Evolutionary conservation across 2,113 vertebrate species (phyloP).

Genomic region (Sturnus vulgaris): DNA sequence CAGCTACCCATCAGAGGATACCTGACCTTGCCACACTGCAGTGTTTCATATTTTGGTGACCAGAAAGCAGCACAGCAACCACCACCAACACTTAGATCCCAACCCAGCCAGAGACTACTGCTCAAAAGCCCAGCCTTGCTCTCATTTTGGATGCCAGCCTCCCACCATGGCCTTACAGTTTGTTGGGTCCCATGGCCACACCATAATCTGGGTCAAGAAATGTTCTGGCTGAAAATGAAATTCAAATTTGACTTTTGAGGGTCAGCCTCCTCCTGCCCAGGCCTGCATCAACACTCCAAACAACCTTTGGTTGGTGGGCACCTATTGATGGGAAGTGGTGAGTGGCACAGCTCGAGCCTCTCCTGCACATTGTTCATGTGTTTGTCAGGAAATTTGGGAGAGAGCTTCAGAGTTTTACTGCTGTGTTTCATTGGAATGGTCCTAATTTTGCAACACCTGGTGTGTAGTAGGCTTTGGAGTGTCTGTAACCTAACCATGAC

Average conservation of each 20-base stretch:
- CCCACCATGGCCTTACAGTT: fast-evolving
- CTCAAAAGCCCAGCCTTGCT: neutral
- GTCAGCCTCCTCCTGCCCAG: neutral
- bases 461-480: neutral
- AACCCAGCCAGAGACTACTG: neutral
- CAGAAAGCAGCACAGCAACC: neutral
- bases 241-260: neutral
- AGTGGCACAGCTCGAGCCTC: neutral
- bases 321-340: neutral
- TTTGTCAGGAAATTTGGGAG: neutral
- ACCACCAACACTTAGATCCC: neutral
- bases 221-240: neutral
- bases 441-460: neutral
- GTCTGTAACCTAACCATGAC: neutral
- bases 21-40: neutral
- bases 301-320: neutral
- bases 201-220: neutral
- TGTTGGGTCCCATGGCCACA: neutral
- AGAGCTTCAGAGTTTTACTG: neutral
- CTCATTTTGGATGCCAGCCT: neutral
- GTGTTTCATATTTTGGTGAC: neutral
- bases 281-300: neutral
- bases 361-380: neutral
- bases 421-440: neutral
- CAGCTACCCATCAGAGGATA: neutral